Evolutionary conservation across 2,113 vertebrate genomes (phyloP), one percentile per base, ranked within the genome.

Genomic region (Recurvirostra avosetta): DNA sequence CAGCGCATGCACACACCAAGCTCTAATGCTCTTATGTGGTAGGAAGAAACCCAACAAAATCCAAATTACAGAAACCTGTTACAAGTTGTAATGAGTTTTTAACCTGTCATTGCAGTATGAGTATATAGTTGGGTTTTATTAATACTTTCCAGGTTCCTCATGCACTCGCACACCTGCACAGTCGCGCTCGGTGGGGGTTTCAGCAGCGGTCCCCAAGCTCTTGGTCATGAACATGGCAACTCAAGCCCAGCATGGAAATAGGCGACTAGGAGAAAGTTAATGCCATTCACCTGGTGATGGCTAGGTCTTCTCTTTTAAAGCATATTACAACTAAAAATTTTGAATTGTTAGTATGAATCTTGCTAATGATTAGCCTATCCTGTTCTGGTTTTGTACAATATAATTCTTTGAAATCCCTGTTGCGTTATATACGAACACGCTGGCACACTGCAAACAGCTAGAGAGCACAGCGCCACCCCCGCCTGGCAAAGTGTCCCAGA

Each of bases 1-100:
- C 71, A 22, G 71, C 18, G 1, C 11, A 0, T 8, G n/a, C 43
- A 23, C 1, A 1, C 25, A 3, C 34, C 47, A 2, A n/a, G 49
- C 25, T 23, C 71, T 8, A 8, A 12, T 2, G 15, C 15, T 2
- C 29, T 17, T 21, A 1, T 11, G 9, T 11, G 43, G 53, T 8
- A 25, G 32, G 27, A 67, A 27, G 17, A 40, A 53, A 56, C 13
- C 5, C 11, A 25, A 15, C 50, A 32, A 49, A 49, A 43, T 11
- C 61, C 68, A 41, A 79, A 18, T 36, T 6, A 27, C 2, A 8
- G 53, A 68, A 74, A 41, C 18, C 2, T 1, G 2, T 19, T 58
- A 65, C 13, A 41, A 32, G 47, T 8, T 7, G 17, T 10, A 22
- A 11, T 30, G 40, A 49, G n/a, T 23, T 75, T 59, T 73, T 8